Conservation (phyloP, 2,113 vertebrate species). For the Castor canadensis region DNA sequence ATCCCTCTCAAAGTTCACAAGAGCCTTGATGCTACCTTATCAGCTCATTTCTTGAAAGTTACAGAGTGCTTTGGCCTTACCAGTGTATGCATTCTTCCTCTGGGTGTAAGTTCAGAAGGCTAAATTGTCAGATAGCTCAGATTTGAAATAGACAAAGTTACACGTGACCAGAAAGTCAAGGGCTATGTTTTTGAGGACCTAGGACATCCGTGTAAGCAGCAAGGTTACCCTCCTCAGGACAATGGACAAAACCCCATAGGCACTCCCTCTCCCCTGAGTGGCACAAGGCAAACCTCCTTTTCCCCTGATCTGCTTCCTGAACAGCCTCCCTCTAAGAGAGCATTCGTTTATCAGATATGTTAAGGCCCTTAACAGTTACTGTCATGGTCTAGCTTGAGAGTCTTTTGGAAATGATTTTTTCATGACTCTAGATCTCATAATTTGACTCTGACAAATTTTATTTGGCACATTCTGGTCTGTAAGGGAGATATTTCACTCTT, state of each 20-base stretch:
- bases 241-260: neutral
- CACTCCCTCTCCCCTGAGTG: neutral
- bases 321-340: neutral
- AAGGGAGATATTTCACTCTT: neutral
- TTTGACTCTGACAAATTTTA: neutral
- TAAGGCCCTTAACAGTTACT: neutral
- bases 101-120: neutral
- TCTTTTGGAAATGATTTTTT: neutral
- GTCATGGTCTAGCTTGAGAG: neutral
- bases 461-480: neutral
- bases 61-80: neutral
- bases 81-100: neutral
- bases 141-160: neutral
- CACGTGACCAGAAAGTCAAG: neutral
- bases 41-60: constrained; percentile 3
- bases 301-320: neutral
- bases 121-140: neutral
- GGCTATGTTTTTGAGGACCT: neutral
- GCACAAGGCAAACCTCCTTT: neutral
- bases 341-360: neutral
- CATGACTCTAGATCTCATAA: neutral
- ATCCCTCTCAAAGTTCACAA: neutral
- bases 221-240: neutral
- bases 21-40: neutral
- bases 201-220: neutral